These are phyloP conservation scores for Eilema depressum DNA, from an alignment of 2,888 invertebrate species.

Conservation along the genomic window DNA sequence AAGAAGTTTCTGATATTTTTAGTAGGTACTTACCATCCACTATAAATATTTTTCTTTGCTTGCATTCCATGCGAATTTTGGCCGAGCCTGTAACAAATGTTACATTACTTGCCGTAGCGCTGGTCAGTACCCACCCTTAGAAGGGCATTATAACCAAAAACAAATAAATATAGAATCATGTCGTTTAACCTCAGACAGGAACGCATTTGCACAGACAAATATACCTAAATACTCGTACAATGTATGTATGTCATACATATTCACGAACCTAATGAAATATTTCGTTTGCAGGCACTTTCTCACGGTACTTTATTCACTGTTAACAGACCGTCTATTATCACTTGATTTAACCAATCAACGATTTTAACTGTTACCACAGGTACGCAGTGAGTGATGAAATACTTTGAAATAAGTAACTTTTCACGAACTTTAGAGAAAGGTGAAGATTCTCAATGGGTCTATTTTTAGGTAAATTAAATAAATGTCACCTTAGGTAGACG, in stretches of 20 bases:
- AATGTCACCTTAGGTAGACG: too few relatives aligned
- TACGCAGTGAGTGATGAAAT: neutral
- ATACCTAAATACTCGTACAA: too few relatives aligned
- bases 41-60: too few relatives aligned
- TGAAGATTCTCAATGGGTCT: too few relatives aligned
- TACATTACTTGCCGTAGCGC: neutral
- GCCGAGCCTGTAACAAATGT: too few relatives aligned
- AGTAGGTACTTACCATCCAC: too few relatives aligned
- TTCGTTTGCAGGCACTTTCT: neutral
- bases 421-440: neutral
- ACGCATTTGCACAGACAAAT: neutral
- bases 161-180: too few relatives aligned
- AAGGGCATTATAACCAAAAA: too few relatives aligned
- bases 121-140: neutral
- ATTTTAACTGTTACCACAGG: neutral
- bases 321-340: neutral
- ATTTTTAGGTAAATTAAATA: too few relatives aligned
- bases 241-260: too few relatives aligned
- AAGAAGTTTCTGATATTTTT: too few relatives aligned
- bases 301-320: neutral
- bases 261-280: neutral
- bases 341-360: conserved; percentile 9
- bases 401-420: neutral
- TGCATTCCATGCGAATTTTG: too few relatives aligned
- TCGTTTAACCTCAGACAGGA: neutral